Evolutionary conservation across 2,797 vertebrate species (phyloP).

Genomic region (Luscinia megarhynchos): DNA sequence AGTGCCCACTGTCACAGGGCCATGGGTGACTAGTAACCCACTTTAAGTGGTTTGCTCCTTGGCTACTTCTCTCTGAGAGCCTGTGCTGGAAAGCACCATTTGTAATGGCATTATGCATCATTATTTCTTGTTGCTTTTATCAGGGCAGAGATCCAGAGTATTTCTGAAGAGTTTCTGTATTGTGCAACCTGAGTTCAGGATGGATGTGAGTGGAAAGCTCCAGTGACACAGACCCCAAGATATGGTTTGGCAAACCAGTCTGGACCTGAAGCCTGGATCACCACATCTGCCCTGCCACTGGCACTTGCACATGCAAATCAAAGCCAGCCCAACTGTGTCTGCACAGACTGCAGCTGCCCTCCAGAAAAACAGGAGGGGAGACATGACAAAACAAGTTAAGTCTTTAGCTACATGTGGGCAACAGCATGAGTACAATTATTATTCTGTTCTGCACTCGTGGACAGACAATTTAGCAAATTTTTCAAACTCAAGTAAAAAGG

Average conservation of each 20-base stretch:
- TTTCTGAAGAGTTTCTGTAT: background rate
- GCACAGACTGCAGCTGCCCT: background rate
- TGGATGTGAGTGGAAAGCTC: background rate
- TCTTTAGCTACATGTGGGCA: background rate
- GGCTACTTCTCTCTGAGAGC: background rate
- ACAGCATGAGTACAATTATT: background rate
- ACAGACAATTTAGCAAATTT: background rate
- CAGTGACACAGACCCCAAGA: background rate
- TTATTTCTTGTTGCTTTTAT: background rate
- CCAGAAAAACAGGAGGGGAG: background rate
- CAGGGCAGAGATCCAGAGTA: background rate
- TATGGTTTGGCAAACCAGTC: fast-evolving
- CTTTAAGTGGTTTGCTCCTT: background rate
- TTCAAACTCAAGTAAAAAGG: background rate
- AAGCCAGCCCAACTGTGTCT: background rate
- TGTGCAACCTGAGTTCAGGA: background rate
- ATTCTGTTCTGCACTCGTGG: background rate
- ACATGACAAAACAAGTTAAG: conserved; percentile 13
- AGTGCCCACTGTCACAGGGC: background rate
- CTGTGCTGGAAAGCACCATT: background rate
- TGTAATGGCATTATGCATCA: background rate
- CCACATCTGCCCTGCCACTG: background rate
- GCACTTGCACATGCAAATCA: background rate
- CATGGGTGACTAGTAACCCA: background rate
- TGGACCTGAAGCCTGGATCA: background rate